Base-by-base conservation (phyloP, 2,888 invertebrate species). In the Myathropa florea region DNA sequence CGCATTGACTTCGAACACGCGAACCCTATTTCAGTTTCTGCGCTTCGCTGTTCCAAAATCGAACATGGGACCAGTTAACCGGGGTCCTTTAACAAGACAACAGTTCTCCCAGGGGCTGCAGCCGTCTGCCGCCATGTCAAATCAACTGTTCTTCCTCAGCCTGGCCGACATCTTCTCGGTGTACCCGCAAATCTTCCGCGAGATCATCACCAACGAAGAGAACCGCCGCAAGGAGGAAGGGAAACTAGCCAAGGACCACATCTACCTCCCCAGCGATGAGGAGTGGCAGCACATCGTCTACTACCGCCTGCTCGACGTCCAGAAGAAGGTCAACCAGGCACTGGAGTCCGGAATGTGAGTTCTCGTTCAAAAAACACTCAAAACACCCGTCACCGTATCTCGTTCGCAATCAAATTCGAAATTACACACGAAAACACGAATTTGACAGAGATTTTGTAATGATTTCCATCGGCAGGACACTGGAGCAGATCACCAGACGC, bases 101-200 rank as follows among this genome's bases (percentile, higher is more conserved):
- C 76, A n/a, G n/a, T n/a, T n/a, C n/a, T n/a, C n/a, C n/a, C n/a
- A 81, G 53, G 72, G 33, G n/a, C 23, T 26, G 18, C n/a, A 63
- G 3, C 10, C 36, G 12, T 4, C 14, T 24, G 39, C 39, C 24
- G 24, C n/a, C 26, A 91, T 92, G 92, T 86, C 91, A 53, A 91
- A 91, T 88, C 91, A 92, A 75, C 88, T 93, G 14, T 92, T 93
- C 83, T 91, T 92, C 78, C 89, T 93, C 59, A 91, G 92, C 71
- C 89, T 92, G 80, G 92, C 93, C 21, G 91, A 95, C 90, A 93
- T 96, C 59, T 96, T 96, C 90, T 94, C 94, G 18, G 94, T 95
- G 6, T 95, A 96, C 90, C 95, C 96, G 0, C 94, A 94, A 89
- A 92, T 96, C 2, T 93, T 96, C 91, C 94, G 94, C 0, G 93